Percentiles rank a stretch among this genome's conserved stretches.
These are phyloP conservation scores for Macropis europaea DNA, from an alignment of 2,888 invertebrate species.

Conservation along the genomic window DNA sequence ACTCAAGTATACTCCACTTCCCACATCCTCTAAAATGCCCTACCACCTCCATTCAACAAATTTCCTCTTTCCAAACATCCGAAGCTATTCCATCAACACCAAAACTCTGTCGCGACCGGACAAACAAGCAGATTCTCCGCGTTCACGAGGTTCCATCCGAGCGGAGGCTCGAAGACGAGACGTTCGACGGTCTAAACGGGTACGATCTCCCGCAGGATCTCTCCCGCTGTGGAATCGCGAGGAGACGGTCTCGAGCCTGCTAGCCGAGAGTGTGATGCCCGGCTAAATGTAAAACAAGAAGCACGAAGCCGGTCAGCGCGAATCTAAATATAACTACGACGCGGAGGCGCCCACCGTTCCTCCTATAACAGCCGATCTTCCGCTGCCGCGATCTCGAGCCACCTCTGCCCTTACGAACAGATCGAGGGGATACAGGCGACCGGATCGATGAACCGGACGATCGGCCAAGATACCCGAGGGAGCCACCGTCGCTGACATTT, in stretches of 20 bases:
- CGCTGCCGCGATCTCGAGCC: constrained; percentile 64
- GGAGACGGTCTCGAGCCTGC: not conserved
- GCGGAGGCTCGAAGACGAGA: constrained; percentile 16
- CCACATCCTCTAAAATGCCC: no score
- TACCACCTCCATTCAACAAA: no score
- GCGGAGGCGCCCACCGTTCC: constrained; percentile 69
- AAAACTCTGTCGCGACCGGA: no score
- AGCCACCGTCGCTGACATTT: no score
- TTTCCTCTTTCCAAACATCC: no score
- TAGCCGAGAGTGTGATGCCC: constrained; percentile 57
- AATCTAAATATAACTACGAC: constrained; percentile 75
- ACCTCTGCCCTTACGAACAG: constrained; percentile 60
- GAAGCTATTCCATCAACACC: no score
- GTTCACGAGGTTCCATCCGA: constrained; percentile 6
- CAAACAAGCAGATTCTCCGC: constrained; percentile 4
- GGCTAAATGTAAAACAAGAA: constrained; percentile 75
- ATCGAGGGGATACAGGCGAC: constrained; percentile 3
- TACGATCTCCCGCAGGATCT: constrained; percentile 57
- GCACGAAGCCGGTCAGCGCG: constrained; percentile 68
- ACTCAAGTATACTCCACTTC: no score
- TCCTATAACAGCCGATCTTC: constrained; percentile 63
- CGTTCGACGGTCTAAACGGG: constrained; percentile 39
- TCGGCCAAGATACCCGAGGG: not conserved
- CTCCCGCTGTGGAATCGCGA: constrained; percentile 56
- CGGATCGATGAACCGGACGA: constrained; percentile 26